These are phyloP conservation scores for Sebastolobus altivelis DNA, from an alignment of 2,797 vertebrate species.

Conservation along the genomic window DNA sequence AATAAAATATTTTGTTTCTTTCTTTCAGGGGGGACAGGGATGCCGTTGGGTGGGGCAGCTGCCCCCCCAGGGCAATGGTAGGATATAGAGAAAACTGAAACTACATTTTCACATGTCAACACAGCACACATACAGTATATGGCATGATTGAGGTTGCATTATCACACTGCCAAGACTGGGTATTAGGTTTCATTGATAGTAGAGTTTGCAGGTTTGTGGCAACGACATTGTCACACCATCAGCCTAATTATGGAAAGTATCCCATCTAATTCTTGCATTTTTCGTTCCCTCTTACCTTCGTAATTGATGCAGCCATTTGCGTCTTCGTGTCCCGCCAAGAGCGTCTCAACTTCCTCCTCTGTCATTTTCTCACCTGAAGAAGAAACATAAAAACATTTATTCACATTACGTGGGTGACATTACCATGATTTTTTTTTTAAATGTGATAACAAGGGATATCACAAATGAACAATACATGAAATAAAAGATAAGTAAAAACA, in stretches of 20 bases:
- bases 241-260: background rate
- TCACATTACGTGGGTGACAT: background rate
- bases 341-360: slow-evolving; percentile 94
- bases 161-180: background rate
- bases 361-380: slow-evolving; percentile 94
- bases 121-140: background rate
- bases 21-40: background rate
- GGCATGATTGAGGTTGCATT: background rate
- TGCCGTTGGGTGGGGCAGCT: background rate
- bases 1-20: background rate
- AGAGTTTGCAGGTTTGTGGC: background rate
- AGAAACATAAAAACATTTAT: background rate
- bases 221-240: background rate
- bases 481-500: background rate
- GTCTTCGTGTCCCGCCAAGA: slow-evolving; percentile 94
- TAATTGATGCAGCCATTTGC: slow-evolving; percentile 97
- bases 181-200: background rate
- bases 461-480: background rate
- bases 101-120: background rate
- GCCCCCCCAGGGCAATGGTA: background rate
- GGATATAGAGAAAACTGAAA: background rate
- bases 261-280: background rate
- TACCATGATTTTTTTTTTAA: background rate
- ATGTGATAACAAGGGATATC: background rate
- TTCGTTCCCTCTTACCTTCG: slow-evolving; percentile 87